Conservation (phyloP, 2,797 vertebrate genomes). For the Myotis findleyi region DNA sequence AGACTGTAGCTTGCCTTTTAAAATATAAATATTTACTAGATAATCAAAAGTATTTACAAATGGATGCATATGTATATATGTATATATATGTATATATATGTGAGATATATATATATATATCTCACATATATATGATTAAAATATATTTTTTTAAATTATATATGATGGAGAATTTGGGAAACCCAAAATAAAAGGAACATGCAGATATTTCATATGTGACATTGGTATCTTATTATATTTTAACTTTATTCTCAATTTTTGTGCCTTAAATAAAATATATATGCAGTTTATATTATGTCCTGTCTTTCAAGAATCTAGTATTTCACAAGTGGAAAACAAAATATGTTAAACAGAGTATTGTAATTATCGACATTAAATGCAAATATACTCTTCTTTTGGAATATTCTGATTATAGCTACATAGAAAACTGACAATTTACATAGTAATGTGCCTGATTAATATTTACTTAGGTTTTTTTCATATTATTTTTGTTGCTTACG, state of each 20-base stretch:
- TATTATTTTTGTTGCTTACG: not conserved
- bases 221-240: not conserved
- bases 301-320: not conserved
- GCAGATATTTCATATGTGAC: not conserved
- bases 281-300: not conserved
- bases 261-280: not conserved
- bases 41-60: conserved; percentile 10
- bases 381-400: not conserved
- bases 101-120: not conserved
- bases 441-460: not conserved
- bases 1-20: conserved; percentile 37
- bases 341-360: not conserved
- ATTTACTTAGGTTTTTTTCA: not conserved
- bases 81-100: not conserved
- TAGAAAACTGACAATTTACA: not conserved
- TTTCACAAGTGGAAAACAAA: conserved; percentile 21
- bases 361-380: not conserved
- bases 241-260: not conserved
- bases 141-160: not conserved
- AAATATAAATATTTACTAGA: conserved; percentile 25
- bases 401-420: not conserved
- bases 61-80: not conserved
- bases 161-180: not conserved
- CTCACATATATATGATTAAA: not conserved
- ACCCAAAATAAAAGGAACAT: not conserved